phyloP scores from a whole-genome alignment of 2,888 invertebrate species.

The Drosophila anceps region DNA sequence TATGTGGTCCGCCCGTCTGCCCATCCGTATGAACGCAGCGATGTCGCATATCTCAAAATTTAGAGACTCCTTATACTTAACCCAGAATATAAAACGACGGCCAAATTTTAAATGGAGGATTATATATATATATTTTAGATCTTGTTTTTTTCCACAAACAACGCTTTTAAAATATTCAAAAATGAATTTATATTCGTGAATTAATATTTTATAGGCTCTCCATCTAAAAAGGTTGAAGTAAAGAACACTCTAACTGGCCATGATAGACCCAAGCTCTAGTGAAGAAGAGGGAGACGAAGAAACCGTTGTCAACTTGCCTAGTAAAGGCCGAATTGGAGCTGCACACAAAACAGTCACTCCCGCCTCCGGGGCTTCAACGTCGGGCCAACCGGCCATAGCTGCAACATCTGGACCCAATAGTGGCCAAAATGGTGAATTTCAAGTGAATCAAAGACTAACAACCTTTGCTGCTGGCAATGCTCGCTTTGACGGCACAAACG shows the following conservation, averaged over 20 bases:
- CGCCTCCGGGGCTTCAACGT: constrained; percentile 15
- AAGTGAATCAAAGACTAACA: constrained; percentile 61
- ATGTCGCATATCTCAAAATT: too few species aligned
- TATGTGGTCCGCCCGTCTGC: too few species aligned
- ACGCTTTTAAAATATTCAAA: background rate
- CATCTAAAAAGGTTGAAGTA: background rate
- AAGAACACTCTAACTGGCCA: constrained; percentile 80
- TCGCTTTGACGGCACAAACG: constrained; percentile 74
- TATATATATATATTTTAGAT: too few species aligned
- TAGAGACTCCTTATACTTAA: too few species aligned
- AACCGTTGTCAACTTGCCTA: constrained; percentile 87
- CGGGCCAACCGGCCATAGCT: background rate
- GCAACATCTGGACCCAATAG: constrained; percentile 57
- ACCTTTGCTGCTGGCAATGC: constrained; percentile 37
- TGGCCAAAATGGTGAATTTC: constrained; percentile 85
- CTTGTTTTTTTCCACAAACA: too few species aligned
- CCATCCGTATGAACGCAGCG: too few species aligned
- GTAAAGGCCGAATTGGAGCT: constrained; percentile 75
- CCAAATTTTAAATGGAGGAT: too few species aligned
- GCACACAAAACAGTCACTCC: constrained; percentile 73
- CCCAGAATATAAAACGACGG: too few species aligned
- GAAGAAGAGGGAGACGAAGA: constrained; percentile 98
- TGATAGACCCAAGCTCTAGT: constrained; percentile 98
- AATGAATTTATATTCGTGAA: background rate
- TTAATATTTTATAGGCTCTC: background rate